These are phyloP conservation scores for Fistularia commersonii DNA, from an alignment of 2,797 vertebrate species.

Conservation along the genomic window DNA sequence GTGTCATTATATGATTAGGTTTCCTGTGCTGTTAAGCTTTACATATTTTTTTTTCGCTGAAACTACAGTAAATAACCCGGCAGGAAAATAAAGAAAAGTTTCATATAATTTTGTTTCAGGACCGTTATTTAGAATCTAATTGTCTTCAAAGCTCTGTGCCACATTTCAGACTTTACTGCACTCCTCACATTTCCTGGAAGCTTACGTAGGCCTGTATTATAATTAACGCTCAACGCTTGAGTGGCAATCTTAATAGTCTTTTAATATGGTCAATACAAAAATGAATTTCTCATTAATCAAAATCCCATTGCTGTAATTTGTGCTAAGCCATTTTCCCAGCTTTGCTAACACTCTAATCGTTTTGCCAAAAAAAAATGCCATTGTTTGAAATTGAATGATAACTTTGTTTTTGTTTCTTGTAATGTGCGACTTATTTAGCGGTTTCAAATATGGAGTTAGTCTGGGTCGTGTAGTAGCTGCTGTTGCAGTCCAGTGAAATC, in stretches of 20 bases:
- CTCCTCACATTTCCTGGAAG: conserved; percentile 76
- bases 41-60: no score
- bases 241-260: conserved; percentile 75
- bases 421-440: no score
- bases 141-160: conserved; percentile 40
- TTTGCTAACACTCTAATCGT: conserved; percentile 17
- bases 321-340: conserved; percentile 30
- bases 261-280: conserved; percentile 72
- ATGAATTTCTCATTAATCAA: conserved; percentile 73
- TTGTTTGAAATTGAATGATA: conserved; percentile 22
- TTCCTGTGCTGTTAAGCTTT: no score
- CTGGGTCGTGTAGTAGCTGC: no score
- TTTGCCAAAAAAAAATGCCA: conserved; percentile 19
- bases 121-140: conserved; percentile 43
- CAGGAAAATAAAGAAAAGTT: no score
- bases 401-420: background rate
- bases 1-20: no score
- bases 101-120: conserved; percentile 34
- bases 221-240: conserved; percentile 76
- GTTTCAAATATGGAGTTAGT: no score
- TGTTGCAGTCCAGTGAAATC: no score
- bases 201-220: conserved; percentile 66
- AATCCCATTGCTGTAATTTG: conserved; percentile 57
- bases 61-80: no score
- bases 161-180: conserved; percentile 55